Evolutionary conservation across 2,888 invertebrate species (phyloP).

Genomic region (Mystacides longicornis): DNA sequence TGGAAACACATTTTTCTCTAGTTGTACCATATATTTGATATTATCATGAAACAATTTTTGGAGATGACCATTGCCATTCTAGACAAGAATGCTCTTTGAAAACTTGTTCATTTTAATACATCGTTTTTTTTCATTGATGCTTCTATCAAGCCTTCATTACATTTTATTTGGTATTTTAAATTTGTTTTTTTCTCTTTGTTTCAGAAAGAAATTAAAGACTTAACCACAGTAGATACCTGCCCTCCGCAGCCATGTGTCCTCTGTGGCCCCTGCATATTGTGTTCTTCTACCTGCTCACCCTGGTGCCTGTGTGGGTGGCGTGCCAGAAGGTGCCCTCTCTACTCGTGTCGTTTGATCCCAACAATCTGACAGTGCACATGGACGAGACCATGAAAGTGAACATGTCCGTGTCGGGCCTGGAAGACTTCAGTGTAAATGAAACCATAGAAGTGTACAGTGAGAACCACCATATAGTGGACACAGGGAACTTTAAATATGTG

Average conservation of each 20-base stretch:
- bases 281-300: conserved; percentile 46
- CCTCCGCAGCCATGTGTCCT: conserved; percentile 46
- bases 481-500: conserved; percentile 8
- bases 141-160: no score
- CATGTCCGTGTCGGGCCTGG: conserved; percentile 37
- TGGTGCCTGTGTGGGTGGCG: conserved; percentile 48
- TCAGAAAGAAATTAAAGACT: no score
- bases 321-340: conserved; percentile 39
- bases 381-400: conserved; percentile 37
- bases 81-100: no score
- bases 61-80: no score
- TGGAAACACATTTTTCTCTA: no score
- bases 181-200: no score
- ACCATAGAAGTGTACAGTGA: conserved; percentile 22
- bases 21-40: no score
- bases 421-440: conserved; percentile 13
- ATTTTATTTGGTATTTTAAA: no score
- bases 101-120: no score
- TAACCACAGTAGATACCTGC: no score
- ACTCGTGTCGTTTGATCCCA: conserved; percentile 37
- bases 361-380: conserved; percentile 41
- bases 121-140: no score
- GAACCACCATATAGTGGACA: conserved; percentile 16
- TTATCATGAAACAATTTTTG: no score
- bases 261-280: conserved; percentile 54